phyloP scores from a whole-genome alignment of 2,797 vertebrate genomes.

The Halcyon badia region DNA sequence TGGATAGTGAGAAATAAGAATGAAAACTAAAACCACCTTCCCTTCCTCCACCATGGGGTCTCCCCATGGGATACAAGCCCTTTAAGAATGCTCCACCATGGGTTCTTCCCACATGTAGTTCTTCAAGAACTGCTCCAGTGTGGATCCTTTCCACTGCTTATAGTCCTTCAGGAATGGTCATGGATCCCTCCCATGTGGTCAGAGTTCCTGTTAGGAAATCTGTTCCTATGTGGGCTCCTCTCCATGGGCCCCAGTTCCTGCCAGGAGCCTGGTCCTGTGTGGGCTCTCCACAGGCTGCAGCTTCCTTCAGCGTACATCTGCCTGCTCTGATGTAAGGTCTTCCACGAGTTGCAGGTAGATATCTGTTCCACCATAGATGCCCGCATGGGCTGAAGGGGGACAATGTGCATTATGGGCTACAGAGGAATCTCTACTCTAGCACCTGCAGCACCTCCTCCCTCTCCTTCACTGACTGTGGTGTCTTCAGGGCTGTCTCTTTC shows the following conservation, averaged over 20 bases:
- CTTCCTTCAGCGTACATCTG: neutral
- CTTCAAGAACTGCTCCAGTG: neutral
- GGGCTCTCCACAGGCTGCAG: neutral
- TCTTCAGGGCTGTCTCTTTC: neutral
- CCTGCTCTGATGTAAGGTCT: rapidly evolving
- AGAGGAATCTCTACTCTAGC: rapidly evolving
- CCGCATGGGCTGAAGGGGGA: rapidly evolving
- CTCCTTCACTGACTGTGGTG: neutral
- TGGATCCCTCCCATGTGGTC: neutral
- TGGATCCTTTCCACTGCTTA: neutral
- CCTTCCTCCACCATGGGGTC: neutral
- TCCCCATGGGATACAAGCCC: neutral
- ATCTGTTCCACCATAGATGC: neutral
- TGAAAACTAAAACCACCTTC: neutral
- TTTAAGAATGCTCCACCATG: rapidly evolving
- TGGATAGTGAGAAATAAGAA: neutral
- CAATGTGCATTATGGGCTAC: neutral
- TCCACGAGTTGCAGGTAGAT: neutral
- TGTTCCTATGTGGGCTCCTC: rapidly evolving
- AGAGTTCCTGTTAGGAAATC: neutral
- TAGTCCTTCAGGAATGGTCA: rapidly evolving
- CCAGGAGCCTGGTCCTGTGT: rapidly evolving
- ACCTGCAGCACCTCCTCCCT: too few species aligned
- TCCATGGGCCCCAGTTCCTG: rapidly evolving
- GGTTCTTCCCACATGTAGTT: neutral